Evolutionary conservation across 2,797 vertebrate genomes (phyloP), one percentile per base, ranked within the genome.

Genomic region (Neosilurus mollespiculum): DNA sequence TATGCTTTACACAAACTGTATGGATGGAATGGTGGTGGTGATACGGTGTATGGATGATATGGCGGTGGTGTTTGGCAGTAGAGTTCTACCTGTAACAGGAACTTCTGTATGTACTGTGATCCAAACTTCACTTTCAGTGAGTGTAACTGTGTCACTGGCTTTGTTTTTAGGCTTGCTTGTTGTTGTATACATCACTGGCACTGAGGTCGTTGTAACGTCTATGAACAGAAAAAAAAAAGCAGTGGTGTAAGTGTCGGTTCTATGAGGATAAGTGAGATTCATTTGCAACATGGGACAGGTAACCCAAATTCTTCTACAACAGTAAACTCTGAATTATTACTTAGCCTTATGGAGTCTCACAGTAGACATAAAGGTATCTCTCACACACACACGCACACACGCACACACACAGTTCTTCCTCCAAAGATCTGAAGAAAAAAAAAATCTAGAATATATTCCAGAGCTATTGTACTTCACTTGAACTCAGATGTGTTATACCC

Each of bases 181-280:
- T 1, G 70, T 81, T 64, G 93, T 94, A 0, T 91, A 91, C 78
- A 91, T 87, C 69, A 93, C 86, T 0, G 93, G 91, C 56, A 89
- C 84, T 0, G 90, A 89, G 0, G 93, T 93, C 2, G 89, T 87
- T 18, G 92, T 92, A 53, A 89, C 87, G 76, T 95, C 93, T 94
- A 87, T 87, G 78, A 1, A 87, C 26, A 88, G 72, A 54, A 80
- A 49, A 70, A 72, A 8, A 61, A 70, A 73, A 85, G 71, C 51
- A 81, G 58, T 16, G 58, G 2, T 3, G 56, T 75, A 24, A 51
- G 0, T 24, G 70, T 37, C 70, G 9, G 70, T 16, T 72, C 54
- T 1, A 1, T 49, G 11, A 49, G 11, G 5, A n/a, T 51, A 43
- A 43, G 43, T 43, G 8, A 43, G 43, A 24, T 53, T 71, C 24